Evolutionary conservation across 2,888 invertebrate species (phyloP), one percentile per base, ranked within the genome.

Genomic region (Chaetogeoica ovagalla): DNA sequence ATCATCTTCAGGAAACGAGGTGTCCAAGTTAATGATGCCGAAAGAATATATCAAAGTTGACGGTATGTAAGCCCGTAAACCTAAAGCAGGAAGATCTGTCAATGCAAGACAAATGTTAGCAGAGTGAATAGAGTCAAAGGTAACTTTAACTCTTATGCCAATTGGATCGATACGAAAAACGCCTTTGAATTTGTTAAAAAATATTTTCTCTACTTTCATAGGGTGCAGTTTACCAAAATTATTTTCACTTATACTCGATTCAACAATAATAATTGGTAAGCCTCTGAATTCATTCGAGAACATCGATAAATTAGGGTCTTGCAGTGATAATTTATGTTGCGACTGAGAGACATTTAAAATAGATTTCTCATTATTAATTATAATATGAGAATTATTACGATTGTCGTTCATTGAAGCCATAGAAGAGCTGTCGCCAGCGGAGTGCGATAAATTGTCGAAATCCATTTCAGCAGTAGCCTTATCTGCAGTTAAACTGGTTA

Each of bases 171-270:
- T 69, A 55, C 52, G 55, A 17, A 69, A 11, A 69, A 69, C 52
- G 17, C 69, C 69, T 30, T 69, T 69, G 52, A 69, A 69, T 52
- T 69, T 55, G 30, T 69, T 69, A 55, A 30, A 69, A 69, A 69
- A 55, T 15, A 52, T 21, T 69, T 23, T 30, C 13, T 19, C 52
- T 21, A 30, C 55, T 69, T n/a, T n/a, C n/a, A n/a, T n/a, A n/a
- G n/a, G n/a, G n/a, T n/a, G n/a, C n/a, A n/a, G n/a, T n/a, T n/a
- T n/a, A n/a, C n/a, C n/a, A n/a, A n/a, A n/a, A n/a, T n/a, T n/a
- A n/a, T n/a, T n/a, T n/a, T n/a, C n/a, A n/a, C n/a, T n/a, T n/a
- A n/a, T n/a, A n/a, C n/a, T n/a, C n/a, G n/a, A n/a, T n/a, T n/a
- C n/a, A n/a, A n/a, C n/a, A n/a, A n/a, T n/a, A n/a, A n/a, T n/a